Conservation (phyloP, 2,888 invertebrate genomes). For the Heteromurus nitidus region DNA sequence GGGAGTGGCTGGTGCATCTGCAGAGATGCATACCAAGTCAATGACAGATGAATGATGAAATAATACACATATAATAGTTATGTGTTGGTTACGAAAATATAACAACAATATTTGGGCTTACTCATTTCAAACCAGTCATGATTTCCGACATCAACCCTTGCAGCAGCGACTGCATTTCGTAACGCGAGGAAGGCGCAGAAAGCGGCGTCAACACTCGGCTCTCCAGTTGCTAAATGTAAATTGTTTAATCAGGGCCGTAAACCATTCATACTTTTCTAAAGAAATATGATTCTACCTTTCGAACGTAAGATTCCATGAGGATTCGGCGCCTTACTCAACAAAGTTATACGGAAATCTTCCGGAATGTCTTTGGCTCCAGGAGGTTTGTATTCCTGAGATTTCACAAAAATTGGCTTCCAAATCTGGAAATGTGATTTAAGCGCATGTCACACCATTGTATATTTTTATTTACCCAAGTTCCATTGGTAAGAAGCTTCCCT, state of each 20-base stretch:
- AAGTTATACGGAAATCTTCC: constrained; percentile 80
- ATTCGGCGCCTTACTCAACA: constrained; percentile 68
- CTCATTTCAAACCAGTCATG: constrained; percentile 80
- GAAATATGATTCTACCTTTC: too few relatives aligned
- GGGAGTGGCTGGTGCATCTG: constrained; percentile 61
- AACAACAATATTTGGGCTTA: constrained; percentile 74
- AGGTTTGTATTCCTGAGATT: constrained; percentile 83
- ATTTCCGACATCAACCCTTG: constrained; percentile 81
- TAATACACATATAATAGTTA: not conserved
- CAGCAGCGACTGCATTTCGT: constrained; percentile 82
- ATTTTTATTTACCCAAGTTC: constrained; percentile 76
- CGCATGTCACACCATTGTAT: too few relatives aligned
- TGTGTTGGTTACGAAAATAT: not conserved
- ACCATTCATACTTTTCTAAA: too few relatives aligned
- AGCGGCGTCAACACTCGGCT: constrained; percentile 78
- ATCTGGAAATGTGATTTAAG: too few relatives aligned
- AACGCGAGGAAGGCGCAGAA: constrained; percentile 80
- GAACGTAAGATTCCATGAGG: constrained; percentile 65
- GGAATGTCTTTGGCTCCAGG: constrained; percentile 88
- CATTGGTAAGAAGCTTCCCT: constrained; percentile 75
- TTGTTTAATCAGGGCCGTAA: too few relatives aligned
- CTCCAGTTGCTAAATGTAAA: constrained; percentile 79
- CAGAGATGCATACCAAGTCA: not conserved
- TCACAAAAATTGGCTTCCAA: too few relatives aligned
- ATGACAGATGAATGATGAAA: not conserved